Conservation (phyloP, 2,797 vertebrate species). For the Sebastes matsubarae region DNA sequence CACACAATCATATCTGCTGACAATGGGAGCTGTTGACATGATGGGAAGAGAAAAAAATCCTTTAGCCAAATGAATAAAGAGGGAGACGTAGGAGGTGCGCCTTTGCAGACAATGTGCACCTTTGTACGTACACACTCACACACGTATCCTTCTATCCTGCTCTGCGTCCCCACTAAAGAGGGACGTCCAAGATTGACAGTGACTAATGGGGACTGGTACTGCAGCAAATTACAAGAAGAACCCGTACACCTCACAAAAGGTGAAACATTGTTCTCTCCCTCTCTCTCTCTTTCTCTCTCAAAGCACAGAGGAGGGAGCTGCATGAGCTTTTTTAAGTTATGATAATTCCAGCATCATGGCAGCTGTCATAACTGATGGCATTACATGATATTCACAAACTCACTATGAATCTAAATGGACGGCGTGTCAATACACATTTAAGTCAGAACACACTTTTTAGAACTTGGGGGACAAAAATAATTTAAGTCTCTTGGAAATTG, state of each 20-base stretch:
- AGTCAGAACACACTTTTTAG: constrained; percentile 1
- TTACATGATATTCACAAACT: background rate
- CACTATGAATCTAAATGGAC: background rate
- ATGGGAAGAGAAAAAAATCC: background rate
- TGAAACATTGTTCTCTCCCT: constrained; percentile 25
- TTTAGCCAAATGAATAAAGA: constrained; percentile 63
- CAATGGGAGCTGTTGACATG: constrained; percentile 73
- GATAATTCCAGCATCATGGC: constrained; percentile 15
- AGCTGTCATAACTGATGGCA: constrained; percentile 40
- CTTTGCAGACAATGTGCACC: constrained; percentile 58
- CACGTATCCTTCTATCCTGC: constrained; percentile 43
- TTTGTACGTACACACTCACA: constrained; percentile 43
- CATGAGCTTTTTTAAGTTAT: constrained; percentile 21
- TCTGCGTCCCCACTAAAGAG: constrained; percentile 52
- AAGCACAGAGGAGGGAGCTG: background rate
- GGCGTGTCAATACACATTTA: constrained; percentile 5
- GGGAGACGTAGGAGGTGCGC: constrained; percentile 30
- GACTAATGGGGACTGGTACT: constrained; percentile 74
- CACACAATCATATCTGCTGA: constrained; percentile 73
- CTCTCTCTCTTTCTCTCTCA: background rate
- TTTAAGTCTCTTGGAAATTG: constrained; percentile 4
- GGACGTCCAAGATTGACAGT: constrained; percentile 72
- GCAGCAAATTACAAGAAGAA: constrained; percentile 71
- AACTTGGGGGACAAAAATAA: background rate
- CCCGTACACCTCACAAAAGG: constrained; percentile 42